These are phyloP conservation scores for Struthidea cinerea DNA, from an alignment of 2,113 vertebrate genomes.

Conservation along the genomic window DNA sequence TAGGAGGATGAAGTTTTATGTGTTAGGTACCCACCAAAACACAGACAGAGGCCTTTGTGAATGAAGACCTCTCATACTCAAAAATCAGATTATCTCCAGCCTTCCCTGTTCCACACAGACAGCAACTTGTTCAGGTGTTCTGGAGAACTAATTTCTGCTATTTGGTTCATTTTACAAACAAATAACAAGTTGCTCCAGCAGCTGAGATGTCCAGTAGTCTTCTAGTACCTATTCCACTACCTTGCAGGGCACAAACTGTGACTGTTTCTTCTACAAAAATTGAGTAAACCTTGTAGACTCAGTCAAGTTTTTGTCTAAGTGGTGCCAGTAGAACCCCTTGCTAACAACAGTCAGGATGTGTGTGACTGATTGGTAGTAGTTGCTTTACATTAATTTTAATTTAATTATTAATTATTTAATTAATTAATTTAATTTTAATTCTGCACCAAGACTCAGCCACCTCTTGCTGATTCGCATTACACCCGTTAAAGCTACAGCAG, in stretches of 20 bases:
- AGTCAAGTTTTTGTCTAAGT: background rate
- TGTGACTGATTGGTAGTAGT: background rate
- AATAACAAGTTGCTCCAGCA: background rate
- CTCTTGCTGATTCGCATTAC: background rate
- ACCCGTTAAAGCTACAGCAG: background rate
- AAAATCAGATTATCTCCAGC: background rate
- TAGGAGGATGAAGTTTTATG: background rate
- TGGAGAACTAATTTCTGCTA: background rate
- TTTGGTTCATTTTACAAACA: background rate
- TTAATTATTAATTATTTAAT: too few species aligned
- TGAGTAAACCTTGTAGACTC: background rate
- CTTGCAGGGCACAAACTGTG: background rate
- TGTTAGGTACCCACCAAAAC: background rate
- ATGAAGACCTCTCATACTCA: background rate
- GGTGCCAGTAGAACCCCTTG: background rate
- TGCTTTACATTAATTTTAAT: background rate
- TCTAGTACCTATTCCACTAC: background rate
- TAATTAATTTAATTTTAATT: too few species aligned
- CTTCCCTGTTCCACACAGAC: background rate
- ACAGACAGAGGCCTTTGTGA: background rate
- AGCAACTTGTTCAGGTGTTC: background rate
- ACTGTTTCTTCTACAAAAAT: background rate
- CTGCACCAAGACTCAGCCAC: background rate
- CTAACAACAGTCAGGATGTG: background rate
- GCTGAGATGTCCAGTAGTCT: background rate